These are phyloP conservation scores for Hyperopisus bebe DNA, from an alignment of 2,113 vertebrate species.

Conservation along the genomic window DNA sequence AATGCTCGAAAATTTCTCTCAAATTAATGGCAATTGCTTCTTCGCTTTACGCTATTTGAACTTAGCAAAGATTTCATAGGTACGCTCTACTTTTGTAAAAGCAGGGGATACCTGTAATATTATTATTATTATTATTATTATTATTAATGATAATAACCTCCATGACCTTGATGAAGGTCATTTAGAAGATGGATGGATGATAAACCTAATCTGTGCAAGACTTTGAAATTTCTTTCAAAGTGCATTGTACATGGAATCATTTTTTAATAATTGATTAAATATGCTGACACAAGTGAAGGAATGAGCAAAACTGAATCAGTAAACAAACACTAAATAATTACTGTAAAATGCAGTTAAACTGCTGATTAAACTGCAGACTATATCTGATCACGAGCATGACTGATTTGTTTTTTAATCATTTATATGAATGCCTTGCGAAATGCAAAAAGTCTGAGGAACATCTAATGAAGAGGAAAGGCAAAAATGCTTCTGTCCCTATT, in stretches of 20 bases:
- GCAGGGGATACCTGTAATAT: neutral
- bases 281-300: neutral
- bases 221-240: neutral
- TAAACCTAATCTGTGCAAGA: neutral
- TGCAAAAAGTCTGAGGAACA: neutral
- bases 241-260: neutral
- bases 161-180: neutral
- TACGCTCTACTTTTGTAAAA: neutral
- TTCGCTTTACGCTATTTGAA: neutral
- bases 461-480: neutral
- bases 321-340: neutral
- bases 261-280: neutral
- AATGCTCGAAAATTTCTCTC: neutral
- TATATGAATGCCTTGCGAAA: neutral
- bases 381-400: neutral
- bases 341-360: neutral
- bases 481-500: neutral
- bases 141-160: neutral
- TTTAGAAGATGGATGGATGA: neutral
- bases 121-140: neutral
- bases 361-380: neutral
- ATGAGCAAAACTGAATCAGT: neutral
- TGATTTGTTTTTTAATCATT: neutral
- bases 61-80: neutral
- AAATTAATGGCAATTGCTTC: neutral